Evolutionary conservation across 2,113 vertebrate species (phyloP).

Genomic region (Halcyon malimbica): DNA sequence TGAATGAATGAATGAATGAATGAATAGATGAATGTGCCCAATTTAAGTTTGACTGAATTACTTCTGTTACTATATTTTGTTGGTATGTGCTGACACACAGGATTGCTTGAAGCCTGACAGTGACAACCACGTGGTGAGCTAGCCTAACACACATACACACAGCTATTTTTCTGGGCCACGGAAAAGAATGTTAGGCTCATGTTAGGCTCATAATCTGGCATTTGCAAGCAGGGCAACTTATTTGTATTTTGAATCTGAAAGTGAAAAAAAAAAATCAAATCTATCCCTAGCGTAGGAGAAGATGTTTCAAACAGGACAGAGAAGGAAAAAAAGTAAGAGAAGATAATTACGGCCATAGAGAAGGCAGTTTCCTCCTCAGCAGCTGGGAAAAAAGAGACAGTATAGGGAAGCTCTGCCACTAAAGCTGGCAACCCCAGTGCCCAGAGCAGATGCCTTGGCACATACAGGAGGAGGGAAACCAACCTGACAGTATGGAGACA

Average conservation of each 20-base stretch:
- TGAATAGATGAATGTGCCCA: background rate
- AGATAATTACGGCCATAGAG: background rate
- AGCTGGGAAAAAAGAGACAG: background rate
- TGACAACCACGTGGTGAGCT: background rate
- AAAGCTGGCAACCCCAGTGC: background rate
- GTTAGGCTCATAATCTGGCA: background rate
- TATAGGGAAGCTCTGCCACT: background rate
- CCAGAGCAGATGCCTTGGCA: background rate
- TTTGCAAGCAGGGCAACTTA: background rate
- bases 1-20: too few species aligned
- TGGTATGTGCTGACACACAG: background rate
- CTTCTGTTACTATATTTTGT: background rate
- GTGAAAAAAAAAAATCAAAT: background rate
- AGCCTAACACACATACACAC: background rate
- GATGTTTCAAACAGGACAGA: background rate
- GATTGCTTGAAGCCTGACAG: background rate
- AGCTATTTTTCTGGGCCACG: background rate
- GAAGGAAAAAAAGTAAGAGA: background rate
- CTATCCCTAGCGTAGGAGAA: background rate
- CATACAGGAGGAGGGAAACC: background rate
- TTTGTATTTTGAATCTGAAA: conserved; percentile 1
- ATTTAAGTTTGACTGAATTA: background rate
- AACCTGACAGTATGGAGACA: background rate
- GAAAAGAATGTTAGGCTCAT: background rate
- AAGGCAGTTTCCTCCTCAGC: background rate